A percentile compares a stretch with the other conserved stretches of the same genome.
These are phyloP conservation scores for Caenorhabditis briggsae DNA, from an alignment of 1,140 invertebrate species.

Conservation along the genomic window DNA sequence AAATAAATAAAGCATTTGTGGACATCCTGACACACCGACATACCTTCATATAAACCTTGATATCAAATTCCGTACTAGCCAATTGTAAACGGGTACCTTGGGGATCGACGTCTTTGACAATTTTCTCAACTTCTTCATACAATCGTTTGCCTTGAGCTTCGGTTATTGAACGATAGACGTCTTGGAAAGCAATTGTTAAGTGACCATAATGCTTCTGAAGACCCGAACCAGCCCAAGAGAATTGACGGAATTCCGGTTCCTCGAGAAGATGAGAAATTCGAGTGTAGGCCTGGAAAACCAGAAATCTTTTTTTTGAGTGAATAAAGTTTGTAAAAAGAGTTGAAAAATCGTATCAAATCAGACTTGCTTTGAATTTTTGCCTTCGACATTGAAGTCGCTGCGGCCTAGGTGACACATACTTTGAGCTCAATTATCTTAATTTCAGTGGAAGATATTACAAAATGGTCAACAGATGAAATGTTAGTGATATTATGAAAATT, in stretches of 20 bases:
- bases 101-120: conserved; percentile 73
- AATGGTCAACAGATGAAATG: too few relatives aligned
- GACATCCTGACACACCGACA: not conserved
- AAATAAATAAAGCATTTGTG: not conserved
- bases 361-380: too few relatives aligned
- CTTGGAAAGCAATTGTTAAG: conserved; percentile 76
- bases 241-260: conserved; percentile 74
- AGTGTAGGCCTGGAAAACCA: conserved; percentile 67
- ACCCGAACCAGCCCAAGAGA: conserved; percentile 77
- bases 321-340: too few relatives aligned
- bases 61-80: conserved; percentile 74
- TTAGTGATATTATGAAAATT: too few relatives aligned
- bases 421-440: too few relatives aligned
- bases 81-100: conserved; percentile 65
- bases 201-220: conserved; percentile 78
- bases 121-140: conserved; percentile 70
- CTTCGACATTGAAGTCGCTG: too few relatives aligned
- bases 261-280: conserved; percentile 72
- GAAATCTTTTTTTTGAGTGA: not conserved
- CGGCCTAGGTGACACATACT: too few relatives aligned
- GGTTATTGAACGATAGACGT: conserved; percentile 71
- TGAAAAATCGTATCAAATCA: too few relatives aligned
- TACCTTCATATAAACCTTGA: conserved; percentile 76
- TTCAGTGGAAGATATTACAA: too few relatives aligned
- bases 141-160: conserved; percentile 39